Conservation (phyloP, 2,888 invertebrate species). For the Drosophila stalkeri region DNA sequence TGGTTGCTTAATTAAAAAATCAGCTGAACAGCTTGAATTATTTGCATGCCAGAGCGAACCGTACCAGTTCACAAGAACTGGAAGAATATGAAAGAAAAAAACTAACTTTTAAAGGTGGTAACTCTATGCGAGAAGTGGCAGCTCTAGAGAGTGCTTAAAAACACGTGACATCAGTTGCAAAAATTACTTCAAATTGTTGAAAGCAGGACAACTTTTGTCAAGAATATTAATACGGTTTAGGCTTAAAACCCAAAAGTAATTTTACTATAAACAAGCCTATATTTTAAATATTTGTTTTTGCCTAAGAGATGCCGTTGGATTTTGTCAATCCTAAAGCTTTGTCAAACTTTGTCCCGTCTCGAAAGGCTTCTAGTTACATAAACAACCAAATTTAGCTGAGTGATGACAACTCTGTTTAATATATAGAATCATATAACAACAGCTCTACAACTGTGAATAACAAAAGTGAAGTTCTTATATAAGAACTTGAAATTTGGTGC, state of each 20-base stretch:
- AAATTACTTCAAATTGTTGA: neutral
- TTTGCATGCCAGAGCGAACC: neutral
- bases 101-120: neutral
- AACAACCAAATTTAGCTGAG: neutral
- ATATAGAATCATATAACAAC: neutral
- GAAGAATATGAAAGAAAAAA: neutral
- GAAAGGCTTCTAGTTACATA: too few species aligned
- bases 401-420: neutral
- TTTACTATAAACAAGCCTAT: too few species aligned
- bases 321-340: too few species aligned
- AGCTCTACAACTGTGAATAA: neutral
- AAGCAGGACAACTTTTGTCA: too few species aligned
- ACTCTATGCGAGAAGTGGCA: neutral
- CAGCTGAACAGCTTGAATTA: neutral
- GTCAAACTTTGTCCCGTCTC: too few species aligned
- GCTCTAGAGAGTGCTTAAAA: too few species aligned
- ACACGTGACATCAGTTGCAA: too few species aligned
- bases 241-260: too few species aligned
- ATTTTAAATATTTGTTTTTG: too few species aligned
- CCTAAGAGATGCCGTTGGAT: too few species aligned
- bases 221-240: too few species aligned
- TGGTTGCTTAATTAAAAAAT: slow-evolving; percentile 13
- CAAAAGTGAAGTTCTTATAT: neutral
- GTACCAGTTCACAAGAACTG: neutral
- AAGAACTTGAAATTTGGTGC: neutral